phyloP scores from a whole-genome alignment of 2,888 invertebrate species.

The Eudemis profundana region DNA sequence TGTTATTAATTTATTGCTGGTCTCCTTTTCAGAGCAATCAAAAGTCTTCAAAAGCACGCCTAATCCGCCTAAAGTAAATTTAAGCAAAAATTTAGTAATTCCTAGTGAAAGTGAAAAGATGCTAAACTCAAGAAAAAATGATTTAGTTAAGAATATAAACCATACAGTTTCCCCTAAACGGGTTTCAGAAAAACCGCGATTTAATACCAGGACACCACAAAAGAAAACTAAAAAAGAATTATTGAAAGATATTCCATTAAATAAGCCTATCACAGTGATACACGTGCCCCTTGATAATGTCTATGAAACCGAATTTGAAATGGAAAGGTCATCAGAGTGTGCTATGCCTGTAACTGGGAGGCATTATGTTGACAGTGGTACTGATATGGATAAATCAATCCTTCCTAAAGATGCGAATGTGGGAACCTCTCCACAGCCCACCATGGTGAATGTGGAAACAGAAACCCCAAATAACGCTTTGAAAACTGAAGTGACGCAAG shows the following conservation, averaged over 20 bases:
- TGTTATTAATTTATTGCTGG: slow-evolving; percentile 8
- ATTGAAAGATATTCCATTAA: slow-evolving; percentile 55
- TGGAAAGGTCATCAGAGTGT: slow-evolving; percentile 6
- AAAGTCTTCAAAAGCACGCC: slow-evolving; percentile 53
- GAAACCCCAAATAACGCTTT: slow-evolving; percentile 57
- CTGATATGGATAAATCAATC: slow-evolving; percentile 52
- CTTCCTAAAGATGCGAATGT: slow-evolving; percentile 56
- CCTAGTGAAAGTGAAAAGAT: slow-evolving; percentile 63
- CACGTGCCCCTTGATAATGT: slow-evolving; percentile 65
- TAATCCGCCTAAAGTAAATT: slow-evolving; percentile 56
- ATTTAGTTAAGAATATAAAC: slow-evolving; percentile 54
- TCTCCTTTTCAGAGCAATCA: slow-evolving; percentile 56
- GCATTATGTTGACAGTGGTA: slow-evolving; percentile 50
- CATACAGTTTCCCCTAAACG: slow-evolving; percentile 51
- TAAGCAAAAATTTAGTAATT: slow-evolving; percentile 60
- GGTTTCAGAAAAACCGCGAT: slow-evolving; percentile 50
- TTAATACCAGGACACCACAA: slow-evolving; percentile 48
- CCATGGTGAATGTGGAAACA: slow-evolving; percentile 57
- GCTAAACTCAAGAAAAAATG: slow-evolving; percentile 54
- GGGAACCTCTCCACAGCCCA: slow-evolving; percentile 57
- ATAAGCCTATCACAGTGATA: slow-evolving; percentile 60
- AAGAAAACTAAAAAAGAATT: slow-evolving; percentile 52
- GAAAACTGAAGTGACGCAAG: slow-evolving; percentile 57
- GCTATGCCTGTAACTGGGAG: slow-evolving; percentile 37
- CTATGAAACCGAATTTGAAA: slow-evolving; percentile 47